Evolutionary conservation across 1,140 invertebrate species (phyloP).

Genomic region (Pseudomyrmex dendroicus): DNA sequence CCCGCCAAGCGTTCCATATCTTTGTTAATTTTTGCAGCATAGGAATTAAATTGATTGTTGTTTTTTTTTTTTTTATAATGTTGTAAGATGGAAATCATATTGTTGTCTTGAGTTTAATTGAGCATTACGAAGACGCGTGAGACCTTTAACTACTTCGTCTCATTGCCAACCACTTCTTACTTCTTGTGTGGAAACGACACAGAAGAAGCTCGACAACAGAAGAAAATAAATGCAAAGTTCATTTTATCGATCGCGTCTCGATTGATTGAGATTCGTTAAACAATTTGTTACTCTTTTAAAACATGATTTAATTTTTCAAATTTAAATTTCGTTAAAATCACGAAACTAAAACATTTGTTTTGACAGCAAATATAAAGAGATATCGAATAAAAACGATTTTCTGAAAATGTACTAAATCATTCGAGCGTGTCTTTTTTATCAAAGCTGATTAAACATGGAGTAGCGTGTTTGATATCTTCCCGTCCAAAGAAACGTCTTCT

Average conservation of each 20-base stretch:
- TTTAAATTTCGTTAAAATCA: too few species aligned
- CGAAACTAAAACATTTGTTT: too few species aligned
- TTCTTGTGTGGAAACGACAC: neutral
- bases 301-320: too few species aligned
- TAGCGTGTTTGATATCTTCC: neutral
- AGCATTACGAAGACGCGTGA: neutral
- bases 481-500: slow-evolving; percentile 11
- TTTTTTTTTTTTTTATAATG: neutral
- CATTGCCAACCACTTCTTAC: slow-evolving; percentile 31
- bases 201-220: neutral
- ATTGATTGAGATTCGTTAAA: too few species aligned
- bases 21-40: too few species aligned
- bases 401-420: neutral
- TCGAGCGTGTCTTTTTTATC: neutral
- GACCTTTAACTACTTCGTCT: slow-evolving; percentile 7
- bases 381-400: neutral
- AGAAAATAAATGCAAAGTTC: neutral
- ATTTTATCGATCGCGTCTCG: too few species aligned
- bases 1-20: too few species aligned
- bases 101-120: neutral
- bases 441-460: slow-evolving; percentile 5
- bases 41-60: too few species aligned
- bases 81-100: neutral
- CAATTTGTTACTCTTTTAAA: too few species aligned
- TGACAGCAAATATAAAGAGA: neutral